Percentiles rank a stretch among this genome's conserved stretches.
phyloP scores from a whole-genome alignment of 37 sponge, comb jelly and placozoan genomes.

The Oscarella lobularis region DNA sequence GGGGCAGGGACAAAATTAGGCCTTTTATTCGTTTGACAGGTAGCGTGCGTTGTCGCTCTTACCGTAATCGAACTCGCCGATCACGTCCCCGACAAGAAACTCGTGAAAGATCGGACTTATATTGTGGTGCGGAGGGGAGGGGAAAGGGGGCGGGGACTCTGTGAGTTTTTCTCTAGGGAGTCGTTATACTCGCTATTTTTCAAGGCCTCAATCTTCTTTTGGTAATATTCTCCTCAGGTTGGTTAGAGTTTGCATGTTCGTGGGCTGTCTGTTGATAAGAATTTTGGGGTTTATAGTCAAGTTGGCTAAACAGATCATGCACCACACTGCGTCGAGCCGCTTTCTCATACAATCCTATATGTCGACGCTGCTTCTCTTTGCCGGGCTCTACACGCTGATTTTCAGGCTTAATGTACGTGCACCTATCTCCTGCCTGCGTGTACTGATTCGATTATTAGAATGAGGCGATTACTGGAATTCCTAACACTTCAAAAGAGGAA shows the following conservation, averaged over 20 bases:
- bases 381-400: constrained; percentile 59
- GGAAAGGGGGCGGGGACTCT: no score
- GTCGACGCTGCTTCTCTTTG: constrained; percentile 65
- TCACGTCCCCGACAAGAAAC: background rate
- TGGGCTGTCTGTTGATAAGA: background rate
- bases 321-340: constrained; percentile 38
- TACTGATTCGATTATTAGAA: no score
- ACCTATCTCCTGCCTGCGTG: background rate
- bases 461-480: no score
- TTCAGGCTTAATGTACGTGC: constrained; percentile 42
- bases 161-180: background rate
- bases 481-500: background rate
- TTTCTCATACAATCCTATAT: constrained; percentile 66
- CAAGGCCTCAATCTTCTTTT: background rate
- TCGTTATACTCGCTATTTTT: background rate
- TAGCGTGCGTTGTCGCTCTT: background rate
- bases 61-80: background rate
- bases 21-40: background rate
- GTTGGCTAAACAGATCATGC: constrained; percentile 50
- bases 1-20: no score
- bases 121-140: background rate
- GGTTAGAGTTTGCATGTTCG: background rate
- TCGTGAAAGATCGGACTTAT: background rate
- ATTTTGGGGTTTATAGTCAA: constrained; percentile 26
- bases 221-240: background rate